A percentile compares a stretch with the other conserved stretches of the same genome.
Conservation (phyloP, 1,140 invertebrate genomes). For the Leptinotarsa defecta region DNA sequence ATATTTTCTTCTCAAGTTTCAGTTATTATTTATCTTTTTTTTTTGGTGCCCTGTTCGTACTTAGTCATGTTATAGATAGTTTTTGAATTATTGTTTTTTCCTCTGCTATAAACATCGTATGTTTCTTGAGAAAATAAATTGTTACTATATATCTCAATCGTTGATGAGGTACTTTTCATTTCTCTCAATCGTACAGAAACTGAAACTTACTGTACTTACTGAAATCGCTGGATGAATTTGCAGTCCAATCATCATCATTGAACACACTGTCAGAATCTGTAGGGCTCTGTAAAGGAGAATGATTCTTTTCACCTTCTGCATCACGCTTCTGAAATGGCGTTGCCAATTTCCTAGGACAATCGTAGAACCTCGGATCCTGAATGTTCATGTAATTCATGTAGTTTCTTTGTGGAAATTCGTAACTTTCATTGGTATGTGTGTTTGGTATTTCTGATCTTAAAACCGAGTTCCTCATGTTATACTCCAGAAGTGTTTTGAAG, state of each 20-base stretch:
- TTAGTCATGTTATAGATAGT: no score
- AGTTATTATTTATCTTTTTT: no score
- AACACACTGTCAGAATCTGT: slow-evolving; percentile 65
- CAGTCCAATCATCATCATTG: slow-evolving; percentile 63
- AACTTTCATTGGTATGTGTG: slow-evolving; percentile 35
- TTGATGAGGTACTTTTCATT: no score
- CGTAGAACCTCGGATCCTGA: slow-evolving; percentile 61
- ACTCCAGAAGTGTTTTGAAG: slow-evolving; percentile 42
- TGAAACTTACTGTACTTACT: slow-evolving; percentile 19
- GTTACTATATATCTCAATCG: no score
- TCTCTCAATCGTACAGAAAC: no score
- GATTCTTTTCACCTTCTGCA: slow-evolving; percentile 42
- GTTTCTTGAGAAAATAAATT: no score
- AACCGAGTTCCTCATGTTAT: slow-evolving; percentile 40
- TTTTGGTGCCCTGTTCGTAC: no score
- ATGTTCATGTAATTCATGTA: slow-evolving; percentile 43
- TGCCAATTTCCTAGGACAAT: slow-evolving; percentile 58
- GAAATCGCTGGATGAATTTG: slow-evolving; percentile 36
- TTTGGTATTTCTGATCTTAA: slow-evolving; percentile 24
- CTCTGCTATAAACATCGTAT: no score
- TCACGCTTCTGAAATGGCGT: slow-evolving; percentile 23
- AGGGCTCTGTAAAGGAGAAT: slow-evolving; percentile 60
- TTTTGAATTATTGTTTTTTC: no score
- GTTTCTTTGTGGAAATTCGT: slow-evolving; percentile 43
- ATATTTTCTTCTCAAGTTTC: no score